Conservation (phyloP, 2,888 invertebrate species). For the Apodemia mormo region DNA sequence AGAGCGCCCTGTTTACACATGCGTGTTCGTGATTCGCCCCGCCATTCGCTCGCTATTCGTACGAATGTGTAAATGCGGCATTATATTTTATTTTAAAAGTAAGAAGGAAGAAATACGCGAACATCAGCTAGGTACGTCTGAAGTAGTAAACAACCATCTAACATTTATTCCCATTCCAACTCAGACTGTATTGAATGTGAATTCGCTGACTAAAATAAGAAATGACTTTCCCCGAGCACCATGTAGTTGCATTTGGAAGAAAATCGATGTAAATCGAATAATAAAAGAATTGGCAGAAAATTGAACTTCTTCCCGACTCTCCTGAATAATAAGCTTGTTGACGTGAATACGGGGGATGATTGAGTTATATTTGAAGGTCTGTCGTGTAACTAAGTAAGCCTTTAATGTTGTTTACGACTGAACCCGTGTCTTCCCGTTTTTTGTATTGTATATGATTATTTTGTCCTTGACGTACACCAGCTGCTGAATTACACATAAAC, state of each 20-base stretch:
- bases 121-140: not conserved
- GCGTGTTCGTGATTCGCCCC: too few species aligned
- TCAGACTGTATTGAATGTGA: slow-evolving; percentile 8
- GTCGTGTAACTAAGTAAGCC: slow-evolving; percentile 9
- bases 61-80: too few species aligned
- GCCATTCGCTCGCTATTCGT: too few species aligned
- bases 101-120: not conserved
- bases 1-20: too few species aligned
- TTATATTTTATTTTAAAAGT: too few species aligned
- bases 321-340: slow-evolving; percentile 41
- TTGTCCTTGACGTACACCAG: too few species aligned
- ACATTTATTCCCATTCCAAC: slow-evolving; percentile 1
- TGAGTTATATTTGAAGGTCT: slow-evolving; percentile 19
- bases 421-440: too few species aligned
- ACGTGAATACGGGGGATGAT: slow-evolving; percentile 30
- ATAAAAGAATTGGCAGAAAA: slow-evolving; percentile 43
- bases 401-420: not conserved
- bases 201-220: slow-evolving; percentile 15
- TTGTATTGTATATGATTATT: too few species aligned
- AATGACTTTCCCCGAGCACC: slow-evolving; percentile 11
- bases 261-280: slow-evolving; percentile 42
- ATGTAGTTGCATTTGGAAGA: slow-evolving; percentile 42
- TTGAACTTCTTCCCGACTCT: slow-evolving; percentile 38
- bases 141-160: not conserved
- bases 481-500: too few species aligned